These are phyloP conservation scores for Bubo blakistoni DNA, from an alignment of 2,113 vertebrate species.

Conservation along the genomic window DNA sequence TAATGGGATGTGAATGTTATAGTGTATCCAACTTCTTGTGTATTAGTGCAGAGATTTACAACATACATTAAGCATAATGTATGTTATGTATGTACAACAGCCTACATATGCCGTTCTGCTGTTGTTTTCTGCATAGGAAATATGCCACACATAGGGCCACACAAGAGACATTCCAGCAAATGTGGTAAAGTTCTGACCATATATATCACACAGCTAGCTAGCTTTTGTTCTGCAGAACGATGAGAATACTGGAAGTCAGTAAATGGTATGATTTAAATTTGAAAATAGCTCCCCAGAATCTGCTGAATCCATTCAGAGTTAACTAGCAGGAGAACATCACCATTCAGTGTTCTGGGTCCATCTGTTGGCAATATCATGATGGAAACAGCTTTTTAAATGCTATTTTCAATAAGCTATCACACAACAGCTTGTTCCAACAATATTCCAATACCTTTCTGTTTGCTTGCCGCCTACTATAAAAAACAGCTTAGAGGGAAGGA, in stretches of 20 bases:
- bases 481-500: conserved; percentile 56
- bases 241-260: conserved; percentile 20
- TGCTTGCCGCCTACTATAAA: conserved; percentile 67
- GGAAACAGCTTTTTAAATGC: conserved; percentile 70
- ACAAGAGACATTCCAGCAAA: not conserved
- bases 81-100: too few relatives aligned
- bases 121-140: not conserved
- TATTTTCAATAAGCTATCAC: conserved; percentile 76
- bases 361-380: conserved; percentile 75
- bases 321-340: conserved; percentile 65
- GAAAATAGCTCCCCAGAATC: conserved; percentile 35
- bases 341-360: conserved; percentile 74
- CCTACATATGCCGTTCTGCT: not conserved
- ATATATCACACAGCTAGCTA: not conserved
- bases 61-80: not conserved
- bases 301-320: conserved; percentile 62
- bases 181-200: not conserved
- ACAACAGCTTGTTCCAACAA: conserved; percentile 76
- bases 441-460: conserved; percentile 72
- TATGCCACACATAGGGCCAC: not conserved
- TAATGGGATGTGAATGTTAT: not conserved
- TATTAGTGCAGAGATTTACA: not conserved
- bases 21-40: fast-evolving
- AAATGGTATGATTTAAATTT: conserved; percentile 45
- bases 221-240: not conserved